A percentile compares a stretch with the other conserved stretches of the same genome.
Conservation (phyloP, 2,113 vertebrate species). For the Hemicordylus capensis region DNA sequence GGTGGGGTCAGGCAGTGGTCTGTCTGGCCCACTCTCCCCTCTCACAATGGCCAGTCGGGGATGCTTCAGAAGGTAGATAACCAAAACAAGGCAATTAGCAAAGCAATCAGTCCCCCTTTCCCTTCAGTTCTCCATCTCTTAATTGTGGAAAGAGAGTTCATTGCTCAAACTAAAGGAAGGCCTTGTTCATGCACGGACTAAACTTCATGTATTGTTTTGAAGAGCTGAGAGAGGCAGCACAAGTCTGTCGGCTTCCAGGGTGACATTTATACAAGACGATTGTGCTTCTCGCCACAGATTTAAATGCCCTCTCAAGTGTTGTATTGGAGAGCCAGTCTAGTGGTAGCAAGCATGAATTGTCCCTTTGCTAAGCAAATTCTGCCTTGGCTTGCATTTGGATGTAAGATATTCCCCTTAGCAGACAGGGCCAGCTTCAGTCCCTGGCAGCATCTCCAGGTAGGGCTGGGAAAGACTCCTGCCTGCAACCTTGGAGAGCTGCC, state of each 20-base stretch:
- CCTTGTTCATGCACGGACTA: too few relatives aligned
- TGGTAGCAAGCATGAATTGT: too few relatives aligned
- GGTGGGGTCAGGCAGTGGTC: not conserved
- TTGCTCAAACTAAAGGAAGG: not conserved
- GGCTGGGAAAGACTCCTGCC: too few relatives aligned
- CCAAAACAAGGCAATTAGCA: not conserved
- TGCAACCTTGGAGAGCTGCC: too few relatives aligned
- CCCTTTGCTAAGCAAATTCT: too few relatives aligned
- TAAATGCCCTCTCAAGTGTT: not conserved
- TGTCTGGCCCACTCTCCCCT: not conserved
- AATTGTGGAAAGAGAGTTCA: not conserved
- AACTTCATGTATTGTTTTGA: not conserved
- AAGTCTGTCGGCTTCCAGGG: not conserved
- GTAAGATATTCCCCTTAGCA: too few relatives aligned
- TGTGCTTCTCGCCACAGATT: not conserved
- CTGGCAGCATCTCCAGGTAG: too few relatives aligned
- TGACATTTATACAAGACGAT: not conserved
- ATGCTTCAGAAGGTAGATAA: conserved; percentile 19
- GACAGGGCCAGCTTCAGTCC: too few relatives aligned
- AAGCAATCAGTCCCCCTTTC: not conserved
- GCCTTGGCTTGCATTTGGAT: too few relatives aligned
- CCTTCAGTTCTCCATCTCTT: not conserved
- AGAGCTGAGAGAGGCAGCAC: not conserved
- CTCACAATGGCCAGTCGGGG: not conserved
- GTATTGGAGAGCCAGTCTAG: too few relatives aligned